A percentile compares a stretch with the other conserved stretches of the same genome.
Evolutionary conservation across 1,140 invertebrate genomes (phyloP).

Genomic region (Caenorhabditis brenneri): DNA sequence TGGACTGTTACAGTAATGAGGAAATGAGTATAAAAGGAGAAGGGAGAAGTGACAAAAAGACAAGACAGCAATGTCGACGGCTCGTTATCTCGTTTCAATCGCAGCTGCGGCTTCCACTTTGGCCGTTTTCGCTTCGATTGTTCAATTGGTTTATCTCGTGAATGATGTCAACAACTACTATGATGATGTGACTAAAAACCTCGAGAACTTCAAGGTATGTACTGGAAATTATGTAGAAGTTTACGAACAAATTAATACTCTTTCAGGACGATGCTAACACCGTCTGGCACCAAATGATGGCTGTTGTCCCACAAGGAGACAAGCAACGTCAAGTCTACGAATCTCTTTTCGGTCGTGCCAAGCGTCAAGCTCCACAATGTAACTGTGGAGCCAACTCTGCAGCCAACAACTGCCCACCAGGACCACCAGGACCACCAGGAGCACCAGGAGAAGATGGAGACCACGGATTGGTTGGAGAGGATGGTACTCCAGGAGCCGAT

Average conservation of each 20-base stretch:
- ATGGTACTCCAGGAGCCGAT: constrained; percentile 14
- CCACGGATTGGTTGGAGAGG: constrained; percentile 21
- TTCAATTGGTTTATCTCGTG: constrained; percentile 31
- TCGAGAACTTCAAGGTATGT: constrained; percentile 24
- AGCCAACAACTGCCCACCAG: constrained; percentile 7
- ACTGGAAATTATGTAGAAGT: too few relatives aligned
- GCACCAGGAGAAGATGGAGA: constrained; percentile 32
- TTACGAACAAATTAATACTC: background rate
- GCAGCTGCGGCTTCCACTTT: constrained; percentile 4
- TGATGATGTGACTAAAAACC: constrained; percentile 33
- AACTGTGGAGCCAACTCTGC: constrained; percentile 19
- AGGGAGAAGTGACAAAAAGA: background rate
- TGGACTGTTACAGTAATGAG: constrained; percentile 8
- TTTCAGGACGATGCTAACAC: constrained; percentile 35
- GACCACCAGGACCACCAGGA: constrained; percentile 38
- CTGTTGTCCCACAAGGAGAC: constrained; percentile 30
- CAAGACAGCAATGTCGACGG: constrained; percentile 19
- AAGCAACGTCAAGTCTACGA: constrained; percentile 25
- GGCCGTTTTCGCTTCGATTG: constrained; percentile 14
- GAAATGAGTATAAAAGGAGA: constrained; percentile 18
- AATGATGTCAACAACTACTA: constrained; percentile 37
- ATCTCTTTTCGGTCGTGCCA: constrained; percentile 9
- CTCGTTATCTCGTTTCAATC: constrained; percentile 34
- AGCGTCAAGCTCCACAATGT: constrained; percentile 26
- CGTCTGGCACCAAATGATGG: constrained; percentile 30